Evolutionary conservation across 2,797 vertebrate genomes (phyloP).

Genomic region (Lindbergichthys nudifrons): DNA sequence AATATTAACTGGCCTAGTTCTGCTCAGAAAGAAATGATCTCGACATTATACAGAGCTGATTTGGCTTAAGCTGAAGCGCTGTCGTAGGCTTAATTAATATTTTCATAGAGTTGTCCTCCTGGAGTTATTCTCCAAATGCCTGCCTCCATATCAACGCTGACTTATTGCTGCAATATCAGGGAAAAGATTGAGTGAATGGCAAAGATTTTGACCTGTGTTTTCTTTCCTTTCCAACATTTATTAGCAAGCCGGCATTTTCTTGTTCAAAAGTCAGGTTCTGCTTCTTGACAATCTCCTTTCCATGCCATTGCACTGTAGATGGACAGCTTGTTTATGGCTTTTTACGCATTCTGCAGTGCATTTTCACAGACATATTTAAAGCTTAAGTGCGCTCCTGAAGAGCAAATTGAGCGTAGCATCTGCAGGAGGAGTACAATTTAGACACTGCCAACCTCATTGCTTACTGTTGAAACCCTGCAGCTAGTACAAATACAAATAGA

Average conservation of each 20-base stretch:
- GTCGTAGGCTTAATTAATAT: conserved; percentile 75
- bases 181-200: conserved; percentile 38
- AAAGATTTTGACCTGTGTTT: conserved; percentile 14
- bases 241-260: conserved; percentile 27
- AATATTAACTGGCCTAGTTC: conserved; percentile 60
- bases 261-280: conserved; percentile 19
- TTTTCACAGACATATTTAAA: conserved; percentile 30
- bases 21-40: conserved; percentile 62
- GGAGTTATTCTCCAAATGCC: conserved; percentile 60
- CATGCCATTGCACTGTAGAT: conserved; percentile 30
- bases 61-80: conserved; percentile 55
- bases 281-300: conserved; percentile 51
- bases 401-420: conserved; percentile 34
- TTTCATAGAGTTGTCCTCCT: conserved; percentile 68
- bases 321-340: conserved; percentile 15
- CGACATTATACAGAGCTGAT: conserved; percentile 52
- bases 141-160: conserved; percentile 63
- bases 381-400: conserved; percentile 43
- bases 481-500: conserved; percentile 3
- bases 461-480: conserved; percentile 4
- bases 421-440: conserved; percentile 16
- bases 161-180: conserved; percentile 58
- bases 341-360: conserved; percentile 9
- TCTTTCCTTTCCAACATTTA: conserved; percentile 25
- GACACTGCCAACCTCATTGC: conserved; percentile 13